phyloP scores from a whole-genome alignment of 1,140 invertebrate species.

The Phortica variegata region DNA sequence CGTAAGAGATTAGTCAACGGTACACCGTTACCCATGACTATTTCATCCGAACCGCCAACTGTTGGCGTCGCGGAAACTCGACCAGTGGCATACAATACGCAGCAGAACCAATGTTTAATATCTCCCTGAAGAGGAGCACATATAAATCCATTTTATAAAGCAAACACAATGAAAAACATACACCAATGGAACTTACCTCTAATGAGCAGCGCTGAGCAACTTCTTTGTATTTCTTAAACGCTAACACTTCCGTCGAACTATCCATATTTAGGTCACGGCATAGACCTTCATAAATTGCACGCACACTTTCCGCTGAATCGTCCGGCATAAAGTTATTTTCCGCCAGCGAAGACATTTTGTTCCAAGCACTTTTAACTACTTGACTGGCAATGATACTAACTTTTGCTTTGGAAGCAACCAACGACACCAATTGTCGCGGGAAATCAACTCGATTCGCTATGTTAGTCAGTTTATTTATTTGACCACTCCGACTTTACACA shows the following conservation, averaged over 20 bases:
- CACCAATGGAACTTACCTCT: constrained; percentile 29
- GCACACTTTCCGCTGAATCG: neutral
- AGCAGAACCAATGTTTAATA: constrained; percentile 90
- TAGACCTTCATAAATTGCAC: constrained; percentile 24
- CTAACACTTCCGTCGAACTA: constrained; percentile 38
- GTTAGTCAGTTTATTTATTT: too few species aligned
- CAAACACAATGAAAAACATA: neutral
- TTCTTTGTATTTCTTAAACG: constrained; percentile 33
- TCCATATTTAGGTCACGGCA: constrained; percentile 55
- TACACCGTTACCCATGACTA: constrained; percentile 88
- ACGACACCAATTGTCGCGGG: neutral
- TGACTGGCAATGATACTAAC: neutral
- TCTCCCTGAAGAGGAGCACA: constrained; percentile 72
- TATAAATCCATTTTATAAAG: constrained; percentile 15
- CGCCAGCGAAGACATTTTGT: neutral
- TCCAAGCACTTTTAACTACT: neutral
- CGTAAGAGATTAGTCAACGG: constrained; percentile 85
- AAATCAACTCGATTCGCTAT: too few species aligned
- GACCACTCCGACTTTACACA: too few species aligned
- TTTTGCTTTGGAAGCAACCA: neutral
- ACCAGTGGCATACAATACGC: constrained; percentile 90
- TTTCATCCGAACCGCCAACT: constrained; percentile 67
- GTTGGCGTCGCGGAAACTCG: constrained; percentile 78
- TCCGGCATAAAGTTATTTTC: neutral
- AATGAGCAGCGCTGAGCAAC: constrained; percentile 36